Conservation (phyloP, 2,113 vertebrate genomes). For the Nicator chloris region DNA sequence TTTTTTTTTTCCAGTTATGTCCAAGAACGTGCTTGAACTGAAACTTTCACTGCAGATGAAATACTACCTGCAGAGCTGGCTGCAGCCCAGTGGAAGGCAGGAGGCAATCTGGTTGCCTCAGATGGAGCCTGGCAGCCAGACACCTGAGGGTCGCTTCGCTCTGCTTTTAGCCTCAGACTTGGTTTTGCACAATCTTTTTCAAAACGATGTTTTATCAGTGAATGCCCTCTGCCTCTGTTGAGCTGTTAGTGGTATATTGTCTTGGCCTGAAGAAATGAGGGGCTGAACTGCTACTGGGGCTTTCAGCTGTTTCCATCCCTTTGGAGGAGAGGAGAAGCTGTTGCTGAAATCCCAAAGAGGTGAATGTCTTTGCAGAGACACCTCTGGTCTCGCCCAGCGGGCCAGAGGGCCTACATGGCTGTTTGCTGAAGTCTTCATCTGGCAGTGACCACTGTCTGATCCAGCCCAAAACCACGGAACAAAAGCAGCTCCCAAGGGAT, state of each 20-base stretch:
- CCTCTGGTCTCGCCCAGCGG: rapidly evolving
- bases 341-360: not conserved
- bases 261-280: not conserved
- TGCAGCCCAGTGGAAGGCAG: not conserved
- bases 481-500: not conserved
- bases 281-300: not conserved
- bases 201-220: not conserved
- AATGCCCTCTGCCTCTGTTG: not conserved
- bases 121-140: not conserved
- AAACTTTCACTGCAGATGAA: not conserved
- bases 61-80: not conserved
- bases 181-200: not conserved
- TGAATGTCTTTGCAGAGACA: not conserved
- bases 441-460: not conserved
- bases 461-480: rapidly evolving
- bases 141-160: not conserved
- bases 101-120: not conserved
- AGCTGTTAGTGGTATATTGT: not conserved
- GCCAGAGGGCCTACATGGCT: not conserved
- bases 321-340: not conserved
- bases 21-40: not conserved
- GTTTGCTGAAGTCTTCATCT: not conserved
- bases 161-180: not conserved
- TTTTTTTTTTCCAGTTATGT: not conserved
- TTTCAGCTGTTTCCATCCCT: not conserved